Base-by-base conservation (phyloP, 2,113 vertebrate genomes). In the Calidris pygmaea region DNA sequence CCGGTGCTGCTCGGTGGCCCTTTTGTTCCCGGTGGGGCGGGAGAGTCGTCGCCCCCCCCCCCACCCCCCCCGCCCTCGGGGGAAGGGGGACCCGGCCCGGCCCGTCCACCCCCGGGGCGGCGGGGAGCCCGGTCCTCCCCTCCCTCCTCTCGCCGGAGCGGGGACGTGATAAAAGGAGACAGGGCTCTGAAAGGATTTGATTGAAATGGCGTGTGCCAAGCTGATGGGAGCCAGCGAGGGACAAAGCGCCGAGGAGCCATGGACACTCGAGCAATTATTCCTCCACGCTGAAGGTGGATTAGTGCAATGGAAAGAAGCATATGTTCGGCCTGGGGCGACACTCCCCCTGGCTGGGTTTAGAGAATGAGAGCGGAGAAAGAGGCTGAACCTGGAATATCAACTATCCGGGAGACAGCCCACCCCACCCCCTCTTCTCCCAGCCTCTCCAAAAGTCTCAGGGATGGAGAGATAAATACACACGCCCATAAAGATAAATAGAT, bases 231-330 rank as follows among this genome's bases (percentile, higher is more conserved):
- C 99, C 99, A 99, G 99, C 98, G 98, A 98, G 99, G 99, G 99
- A 99, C 99, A 99, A 99, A 99, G 99, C 99, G 98, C 98, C 97
- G 98, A 98, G 98, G 98, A 99, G 98, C 99, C 99, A 98, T 98
- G 99, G 99, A 99, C 99, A 99, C 99, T 99, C 98, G 98, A 99
- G 99, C 99, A 99, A 99, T 99, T 99, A 99, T 99, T 99, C 98
- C 99, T 99, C 99, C 98, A 99, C 98, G 99, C 99, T 99, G 99
- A 99, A 99, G 99, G 99, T 99, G 99, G 99, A 99, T 99, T 99
- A 99, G 99, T 98, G 99, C 99, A 98, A 99, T 99, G 99, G 99
- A 99, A 99, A 99, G 99, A 99, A 99, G 99, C 99, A 99, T 99
- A 99, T 99, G 99, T 99, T 99, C 99, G 98, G 99, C 99, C 99